phyloP scores from a whole-genome alignment of 2,797 vertebrate species.

The Mionectes olivaceus region DNA sequence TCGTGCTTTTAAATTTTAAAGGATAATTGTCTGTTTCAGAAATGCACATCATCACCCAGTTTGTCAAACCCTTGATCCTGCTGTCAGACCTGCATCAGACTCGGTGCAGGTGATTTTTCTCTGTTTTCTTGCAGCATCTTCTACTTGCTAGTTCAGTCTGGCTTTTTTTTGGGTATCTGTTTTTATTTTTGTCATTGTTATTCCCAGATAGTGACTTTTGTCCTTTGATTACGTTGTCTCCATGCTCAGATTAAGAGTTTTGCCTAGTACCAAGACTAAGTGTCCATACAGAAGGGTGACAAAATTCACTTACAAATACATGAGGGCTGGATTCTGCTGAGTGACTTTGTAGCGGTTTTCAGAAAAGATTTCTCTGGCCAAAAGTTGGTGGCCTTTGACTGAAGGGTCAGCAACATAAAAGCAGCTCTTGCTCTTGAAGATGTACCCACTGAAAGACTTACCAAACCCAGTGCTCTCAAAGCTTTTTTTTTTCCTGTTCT shows the following conservation, averaged over 20 bases:
- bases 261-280: neutral
- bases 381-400: neutral
- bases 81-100: slow-evolving; percentile 7
- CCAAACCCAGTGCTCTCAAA: neutral
- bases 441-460: neutral
- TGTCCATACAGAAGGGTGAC: neutral
- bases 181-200: neutral
- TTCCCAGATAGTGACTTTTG: neutral
- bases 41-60: slow-evolving; percentile 1
- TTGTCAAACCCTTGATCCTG: slow-evolving; percentile 35
- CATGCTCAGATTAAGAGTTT: neutral
- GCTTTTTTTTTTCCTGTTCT: neutral
- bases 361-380: neutral
- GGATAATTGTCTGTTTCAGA: slow-evolving; percentile 43
- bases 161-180: neutral
- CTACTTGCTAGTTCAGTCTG: neutral
- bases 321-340: neutral
- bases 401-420: neutral
- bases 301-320: neutral
- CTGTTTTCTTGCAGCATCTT: neutral
- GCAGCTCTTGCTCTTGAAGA: neutral
- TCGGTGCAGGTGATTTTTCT: neutral
- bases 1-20: slow-evolving; percentile 35
- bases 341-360: neutral
- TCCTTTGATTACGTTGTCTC: neutral